These are phyloP conservation scores for Catostomus latipinnis DNA, from an alignment of 2,797 vertebrate genomes.

Conservation along the genomic window DNA sequence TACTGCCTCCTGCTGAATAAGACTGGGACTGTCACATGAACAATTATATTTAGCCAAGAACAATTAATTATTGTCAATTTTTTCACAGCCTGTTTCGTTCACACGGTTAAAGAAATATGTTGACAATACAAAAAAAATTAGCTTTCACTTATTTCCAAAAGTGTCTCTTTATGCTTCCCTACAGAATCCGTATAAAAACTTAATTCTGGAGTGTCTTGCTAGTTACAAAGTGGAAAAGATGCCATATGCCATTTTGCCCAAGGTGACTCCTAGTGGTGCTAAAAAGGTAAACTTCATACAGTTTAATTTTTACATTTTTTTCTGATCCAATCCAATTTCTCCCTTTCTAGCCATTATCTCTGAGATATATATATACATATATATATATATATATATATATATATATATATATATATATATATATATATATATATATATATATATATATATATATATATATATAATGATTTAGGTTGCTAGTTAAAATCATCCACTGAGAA, in stretches of 20 bases:
- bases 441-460: no score
- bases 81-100: background rate
- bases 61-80: background rate
- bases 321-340: background rate
- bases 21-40: background rate
- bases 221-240: constrained; percentile 82
- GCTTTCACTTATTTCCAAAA: background rate
- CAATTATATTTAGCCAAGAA: background rate
- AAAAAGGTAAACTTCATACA: constrained; percentile 78
- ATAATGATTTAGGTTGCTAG: background rate
- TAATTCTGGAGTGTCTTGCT: constrained; percentile 84
- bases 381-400: no score
- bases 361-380: no score
- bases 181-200: constrained; percentile 82
- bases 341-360: no score
- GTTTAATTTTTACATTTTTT: background rate
- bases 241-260: constrained; percentile 87
- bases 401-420: no score
- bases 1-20: constrained; percentile 67
- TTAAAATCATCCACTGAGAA: background rate
- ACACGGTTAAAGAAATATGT: background rate
- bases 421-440: no score
- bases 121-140: no score
- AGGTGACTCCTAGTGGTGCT: constrained; percentile 73
- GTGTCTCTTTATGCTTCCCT: constrained; percentile 16